Evolutionary conservation across 2,797 vertebrate genomes (phyloP).

Genomic region (Macropus fuliginosus): DNA sequence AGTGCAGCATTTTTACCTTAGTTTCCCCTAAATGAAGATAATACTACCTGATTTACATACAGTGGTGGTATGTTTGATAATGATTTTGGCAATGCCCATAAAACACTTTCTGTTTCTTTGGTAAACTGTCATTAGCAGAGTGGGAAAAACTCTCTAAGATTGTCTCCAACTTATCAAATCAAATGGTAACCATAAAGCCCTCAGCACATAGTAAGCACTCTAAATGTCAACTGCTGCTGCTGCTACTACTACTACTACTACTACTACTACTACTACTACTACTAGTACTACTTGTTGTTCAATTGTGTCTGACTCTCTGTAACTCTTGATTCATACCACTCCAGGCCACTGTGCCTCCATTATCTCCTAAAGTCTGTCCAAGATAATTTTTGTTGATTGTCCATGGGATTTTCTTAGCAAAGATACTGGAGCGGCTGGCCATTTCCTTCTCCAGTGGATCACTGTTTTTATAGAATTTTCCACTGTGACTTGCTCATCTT

Average conservation of each 20-base stretch:
- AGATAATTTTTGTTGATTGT: neutral
- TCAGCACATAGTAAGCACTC: neutral
- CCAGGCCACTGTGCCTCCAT: neutral
- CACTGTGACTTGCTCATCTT: neutral
- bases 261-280: neutral
- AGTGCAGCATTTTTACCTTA: neutral
- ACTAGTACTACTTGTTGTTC: neutral
- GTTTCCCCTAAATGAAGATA: neutral
- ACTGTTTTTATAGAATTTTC: neutral
- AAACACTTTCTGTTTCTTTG: neutral
- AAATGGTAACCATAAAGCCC: neutral
- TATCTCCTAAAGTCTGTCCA: neutral
- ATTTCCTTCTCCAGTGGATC: neutral
- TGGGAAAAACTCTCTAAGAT: neutral
- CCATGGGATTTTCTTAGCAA: neutral
- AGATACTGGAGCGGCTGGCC: neutral
- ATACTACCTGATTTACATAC: neutral
- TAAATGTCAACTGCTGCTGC: neutral
- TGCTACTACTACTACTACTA: too few species aligned
- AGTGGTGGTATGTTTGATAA: neutral
- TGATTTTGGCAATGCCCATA: neutral
- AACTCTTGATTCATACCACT: neutral
- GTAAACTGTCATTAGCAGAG: neutral
- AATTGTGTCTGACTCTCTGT: neutral
- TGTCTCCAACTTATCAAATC: neutral